These are phyloP conservation scores for Gymnarchus niloticus DNA, from an alignment of 2,113 vertebrate species.

Conservation along the genomic window DNA sequence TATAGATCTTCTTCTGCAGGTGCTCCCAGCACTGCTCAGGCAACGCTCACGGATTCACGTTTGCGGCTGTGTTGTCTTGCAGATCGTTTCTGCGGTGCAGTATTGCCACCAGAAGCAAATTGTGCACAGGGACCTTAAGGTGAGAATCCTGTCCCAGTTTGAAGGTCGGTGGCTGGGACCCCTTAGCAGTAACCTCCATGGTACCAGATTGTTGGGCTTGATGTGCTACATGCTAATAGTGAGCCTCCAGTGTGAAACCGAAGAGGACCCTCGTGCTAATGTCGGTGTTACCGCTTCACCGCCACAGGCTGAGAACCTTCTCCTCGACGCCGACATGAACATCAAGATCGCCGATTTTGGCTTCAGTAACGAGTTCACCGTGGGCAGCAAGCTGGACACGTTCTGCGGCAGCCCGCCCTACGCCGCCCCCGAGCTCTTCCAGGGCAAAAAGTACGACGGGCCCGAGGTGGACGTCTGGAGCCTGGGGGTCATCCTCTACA, in stretches of 20 bases:
- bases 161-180: not conserved
- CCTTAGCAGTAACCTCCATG: not conserved
- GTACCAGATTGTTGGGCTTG: not conserved
- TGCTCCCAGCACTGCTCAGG: not conserved
- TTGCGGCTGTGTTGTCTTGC: conserved; percentile 52
- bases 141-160: conserved; percentile 42
- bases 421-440: conserved; percentile 91
- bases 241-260: not conserved
- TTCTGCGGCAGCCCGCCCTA: conserved; percentile 95
- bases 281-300: conserved; percentile 25
- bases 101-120: conserved; percentile 97
- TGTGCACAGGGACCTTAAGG: conserved; percentile 96
- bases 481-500: conserved; percentile 92
- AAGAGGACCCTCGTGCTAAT: not conserved
- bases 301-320: conserved; percentile 87
- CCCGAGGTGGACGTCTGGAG: conserved; percentile 97
- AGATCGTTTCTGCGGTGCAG: conserved; percentile 98
- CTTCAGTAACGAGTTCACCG: conserved; percentile 95
- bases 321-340: conserved; percentile 94
- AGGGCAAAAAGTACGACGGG: conserved; percentile 94
- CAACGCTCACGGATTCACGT: not conserved
- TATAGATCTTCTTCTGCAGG: not conserved
- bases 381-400: conserved; percentile 92
- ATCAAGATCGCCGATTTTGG: conserved; percentile 98
- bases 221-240: not conserved